Evolutionary conservation across 1,140 invertebrate genomes (phyloP), one percentile per base, ranked within the genome.

Genomic region (Phortica variegata): DNA sequence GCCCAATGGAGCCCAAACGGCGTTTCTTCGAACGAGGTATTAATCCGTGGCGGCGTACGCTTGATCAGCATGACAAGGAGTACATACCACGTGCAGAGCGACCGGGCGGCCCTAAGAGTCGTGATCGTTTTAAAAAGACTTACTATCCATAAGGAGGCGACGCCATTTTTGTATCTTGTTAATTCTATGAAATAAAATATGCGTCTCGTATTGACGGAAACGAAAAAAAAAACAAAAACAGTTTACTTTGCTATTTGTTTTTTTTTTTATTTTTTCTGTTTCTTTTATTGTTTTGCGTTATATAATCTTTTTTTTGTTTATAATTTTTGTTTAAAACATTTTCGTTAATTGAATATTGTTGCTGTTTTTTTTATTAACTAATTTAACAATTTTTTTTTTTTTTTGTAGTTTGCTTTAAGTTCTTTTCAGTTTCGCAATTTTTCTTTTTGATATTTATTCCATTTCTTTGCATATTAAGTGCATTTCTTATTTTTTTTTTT

Each of bases 51-150:
- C 63, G 77, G 9, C 80, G 85, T 53, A 79, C 61, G 55, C 76
- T 88, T 36, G 79, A 89, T 76, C 81, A 87, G 15, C 82, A 87
- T 69, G 47, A 74, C n/a, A 80, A 83, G 7, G 63, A 63, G 20
- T 90, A 89, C 77, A 82, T 90, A 58, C 86, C 87, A 3, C 85
- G 81, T 65, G 77, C 52, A 32, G 58, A 82, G 3, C 77, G 87
- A 29, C 80, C 80, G 37, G 78, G 80, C 47, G 72, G 78, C 34
- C 81, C 81, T 5, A 85, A 77, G 49, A 77, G 78, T 55, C 83
- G 76, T 55, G 78, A 78, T n/a, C 84, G 81, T 60, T 84, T 72
- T 56, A 81, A 79, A 52, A 80, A 79, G 36, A 83, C 77, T 2
- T 86, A 82, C 63, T 87, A 86, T 61, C 85, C 85, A 26, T 77